Conservation (phyloP, 2,113 vertebrate genomes). For the Podarcis muralis region DNA sequence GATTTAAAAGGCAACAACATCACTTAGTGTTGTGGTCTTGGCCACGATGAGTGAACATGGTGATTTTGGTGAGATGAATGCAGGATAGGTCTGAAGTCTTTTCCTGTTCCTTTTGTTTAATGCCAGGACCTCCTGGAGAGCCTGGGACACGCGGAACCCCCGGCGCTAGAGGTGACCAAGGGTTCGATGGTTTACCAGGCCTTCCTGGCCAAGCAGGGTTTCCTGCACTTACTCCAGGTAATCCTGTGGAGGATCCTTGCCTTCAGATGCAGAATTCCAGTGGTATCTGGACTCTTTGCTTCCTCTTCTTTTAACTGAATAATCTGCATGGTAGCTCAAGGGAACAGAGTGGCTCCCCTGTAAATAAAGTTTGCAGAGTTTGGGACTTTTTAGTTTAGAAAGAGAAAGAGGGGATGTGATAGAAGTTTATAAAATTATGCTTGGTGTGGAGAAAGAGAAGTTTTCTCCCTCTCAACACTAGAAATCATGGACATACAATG, state of each 20-base stretch:
- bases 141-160: slow-evolving; percentile 76
- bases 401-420: no score
- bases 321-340: no score
- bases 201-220: slow-evolving; percentile 79
- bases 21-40: not conserved
- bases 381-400: no score
- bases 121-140: slow-evolving; percentile 81
- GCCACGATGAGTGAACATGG: not conserved
- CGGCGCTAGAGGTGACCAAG: slow-evolving; percentile 81
- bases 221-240: slow-evolving; percentile 75
- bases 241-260: not conserved
- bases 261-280: not conserved
- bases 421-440: no score
- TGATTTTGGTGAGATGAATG: not conserved
- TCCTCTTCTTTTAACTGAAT: not conserved
- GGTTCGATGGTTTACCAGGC: slow-evolving; percentile 78
- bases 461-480: no score
- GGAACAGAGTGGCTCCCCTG: no score
- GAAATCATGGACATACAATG: no score
- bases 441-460: no score
- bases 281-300: not conserved
- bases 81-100: slow-evolving; percentile 23
- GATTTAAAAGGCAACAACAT: not conserved
- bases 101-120: slow-evolving; percentile 20
- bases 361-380: no score